Conservation (phyloP, 2,797 vertebrate genomes). For the Acipenser ruthenus region DNA sequence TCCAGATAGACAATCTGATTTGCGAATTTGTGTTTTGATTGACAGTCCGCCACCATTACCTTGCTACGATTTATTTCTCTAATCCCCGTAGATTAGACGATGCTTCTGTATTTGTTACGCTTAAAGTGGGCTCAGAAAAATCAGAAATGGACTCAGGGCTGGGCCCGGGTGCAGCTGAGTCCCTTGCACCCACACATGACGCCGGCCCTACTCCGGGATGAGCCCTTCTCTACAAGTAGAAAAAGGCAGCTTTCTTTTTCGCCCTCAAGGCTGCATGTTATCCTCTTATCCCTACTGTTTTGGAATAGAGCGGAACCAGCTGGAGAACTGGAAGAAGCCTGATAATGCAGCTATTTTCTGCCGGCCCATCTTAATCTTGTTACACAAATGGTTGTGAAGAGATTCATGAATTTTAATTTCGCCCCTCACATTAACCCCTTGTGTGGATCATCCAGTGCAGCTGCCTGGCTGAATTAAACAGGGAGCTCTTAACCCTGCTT, state of each 20-base stretch:
- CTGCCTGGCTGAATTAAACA: slow-evolving; percentile 48
- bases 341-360: slow-evolving; percentile 99
- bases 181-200: slow-evolving; percentile 28
- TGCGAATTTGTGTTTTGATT: background rate
- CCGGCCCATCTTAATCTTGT: slow-evolving; percentile 99
- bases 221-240: slow-evolving; percentile 58
- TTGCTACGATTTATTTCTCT: too few species aligned
- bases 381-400: slow-evolving; percentile 99
- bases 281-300: slow-evolving; percentile 99
- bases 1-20: too few species aligned
- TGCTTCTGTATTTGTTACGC: too few species aligned
- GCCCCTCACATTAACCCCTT: slow-evolving; percentile 76
- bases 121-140: too few species aligned
- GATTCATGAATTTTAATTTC: slow-evolving; percentile 99
- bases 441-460: slow-evolving; percentile 69
- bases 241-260: slow-evolving; percentile 43
- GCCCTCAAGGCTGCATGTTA: slow-evolving; percentile 81
- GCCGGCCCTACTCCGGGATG: slow-evolving; percentile 43
- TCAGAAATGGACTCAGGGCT: too few species aligned
- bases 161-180: too few species aligned
- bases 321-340: slow-evolving; percentile 98
- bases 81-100: too few species aligned
- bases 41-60: too few species aligned
- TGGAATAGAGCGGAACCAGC: slow-evolving; percentile 97
- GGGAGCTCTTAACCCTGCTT: background rate